Base-by-base conservation (phyloP, 2,888 invertebrate genomes). In the Brachypalpus laphriformis region DNA sequence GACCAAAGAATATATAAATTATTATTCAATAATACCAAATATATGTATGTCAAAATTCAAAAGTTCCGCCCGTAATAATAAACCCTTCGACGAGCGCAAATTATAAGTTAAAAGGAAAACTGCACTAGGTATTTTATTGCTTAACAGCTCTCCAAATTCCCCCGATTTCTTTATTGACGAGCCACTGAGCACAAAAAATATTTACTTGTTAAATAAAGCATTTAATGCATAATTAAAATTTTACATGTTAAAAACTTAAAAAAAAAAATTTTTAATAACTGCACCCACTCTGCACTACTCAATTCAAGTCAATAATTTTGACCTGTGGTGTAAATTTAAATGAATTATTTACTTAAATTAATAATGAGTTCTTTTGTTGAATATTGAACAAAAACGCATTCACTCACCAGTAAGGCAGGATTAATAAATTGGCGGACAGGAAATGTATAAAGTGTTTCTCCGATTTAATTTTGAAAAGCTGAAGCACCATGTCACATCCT, bases 321-420 rank as follows among this genome's bases (percentile, higher is more conserved):
- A 49, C 25, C n/a, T 22, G 4, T 49, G 49, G 49, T 8, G 49
- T 3, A 49, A 20, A n/a, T 22, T 47, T 5, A 11, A 45, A 20
- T 45, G 1, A 40, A 61, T 14, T 25, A 42, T 61, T 61, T 16
- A 61, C 25, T 61, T 61, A 42, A 61, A 25, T 61, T 61, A 22
- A 42, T 9, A 14, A 16, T 14, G 42, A 42, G 16, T 59, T 1
- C 42, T 22, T 61, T 61, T 61, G n/a, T 25, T 22, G 3, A 20
- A 16, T 40, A 42, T 61, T 42, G 8, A 59, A 40, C 20, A 40
- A 61, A 22, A 11, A 40, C 20, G n/a, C 5, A 49, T 25, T 49
- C 49, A 49, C 25, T 49, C 5, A 25, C 11, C 11, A 22, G 20
- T 20, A 47, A 22, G 25, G 49, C 22, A 25, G 9, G 25, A 42